Evolutionary conservation across 2,113 vertebrate genomes (phyloP).

Genomic region (Willisornis vidua): DNA sequence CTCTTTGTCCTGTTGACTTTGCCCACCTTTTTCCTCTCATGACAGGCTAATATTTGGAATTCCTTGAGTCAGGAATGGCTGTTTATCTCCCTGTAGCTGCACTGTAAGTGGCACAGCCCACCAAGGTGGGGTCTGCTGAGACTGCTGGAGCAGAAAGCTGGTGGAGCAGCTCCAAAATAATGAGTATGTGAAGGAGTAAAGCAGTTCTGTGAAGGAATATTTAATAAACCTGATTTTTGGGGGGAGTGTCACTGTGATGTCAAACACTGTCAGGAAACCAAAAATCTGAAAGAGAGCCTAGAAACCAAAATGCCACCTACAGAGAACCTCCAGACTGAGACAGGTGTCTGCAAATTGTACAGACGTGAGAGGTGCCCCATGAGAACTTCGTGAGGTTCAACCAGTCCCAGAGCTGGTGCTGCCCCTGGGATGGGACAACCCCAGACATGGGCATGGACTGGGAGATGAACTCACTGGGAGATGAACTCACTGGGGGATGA

Average conservation of each 20-base stretch:
- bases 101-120: neutral
- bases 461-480: neutral
- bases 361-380: rapidly evolving
- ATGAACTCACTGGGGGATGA: too few relatives aligned
- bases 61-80: neutral
- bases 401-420: neutral
- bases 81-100: neutral
- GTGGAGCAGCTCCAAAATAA: neutral
- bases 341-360: neutral
- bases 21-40: neutral
- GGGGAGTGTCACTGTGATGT: neutral
- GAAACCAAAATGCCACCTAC: neutral
- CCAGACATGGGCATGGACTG: neutral
- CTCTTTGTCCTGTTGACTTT: neutral
- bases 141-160: neutral
- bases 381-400: rapidly evolving
- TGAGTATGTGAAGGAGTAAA: neutral
- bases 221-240: neutral
- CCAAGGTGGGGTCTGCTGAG: neutral
- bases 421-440: neutral
- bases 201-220: neutral
- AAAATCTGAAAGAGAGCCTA: neutral
- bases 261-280: neutral
- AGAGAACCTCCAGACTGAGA: neutral
- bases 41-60: neutral